Evolutionary conservation across 2,113 vertebrate species (phyloP).

Genomic region (Noctilio leporinus): DNA sequence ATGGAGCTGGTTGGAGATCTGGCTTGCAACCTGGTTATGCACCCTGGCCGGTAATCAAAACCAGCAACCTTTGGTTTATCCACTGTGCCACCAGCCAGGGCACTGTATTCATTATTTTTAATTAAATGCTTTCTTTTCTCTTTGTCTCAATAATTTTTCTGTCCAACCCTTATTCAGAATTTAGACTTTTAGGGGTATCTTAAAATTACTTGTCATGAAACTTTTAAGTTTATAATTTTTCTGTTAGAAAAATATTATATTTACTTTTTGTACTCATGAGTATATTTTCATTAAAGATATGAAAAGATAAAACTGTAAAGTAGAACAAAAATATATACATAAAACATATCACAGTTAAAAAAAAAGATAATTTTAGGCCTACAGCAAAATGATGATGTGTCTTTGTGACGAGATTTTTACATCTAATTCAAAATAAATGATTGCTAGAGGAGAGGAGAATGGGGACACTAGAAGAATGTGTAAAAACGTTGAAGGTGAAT

Average conservation of each 20-base stretch:
- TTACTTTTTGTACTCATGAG: neutral
- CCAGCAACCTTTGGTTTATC: too few relatives aligned
- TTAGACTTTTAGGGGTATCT: neutral
- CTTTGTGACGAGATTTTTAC: constrained; percentile 30
- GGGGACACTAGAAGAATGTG: too few relatives aligned
- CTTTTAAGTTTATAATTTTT: neutral
- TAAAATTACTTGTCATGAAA: constrained; percentile 9
- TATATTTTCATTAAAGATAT: constrained; percentile 43
- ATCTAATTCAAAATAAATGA: neutral
- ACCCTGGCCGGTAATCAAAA: too few relatives aligned
- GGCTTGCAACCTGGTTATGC: too few relatives aligned
- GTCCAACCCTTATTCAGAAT: neutral
- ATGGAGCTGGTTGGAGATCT: too few relatives aligned
- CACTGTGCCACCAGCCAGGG: too few relatives aligned
- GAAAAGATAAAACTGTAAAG: neutral
- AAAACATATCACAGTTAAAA: neutral
- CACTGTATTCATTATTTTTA: neutral
- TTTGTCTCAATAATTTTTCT: neutral
- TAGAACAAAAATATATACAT: constrained; percentile 7
- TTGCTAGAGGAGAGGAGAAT: too few relatives aligned
- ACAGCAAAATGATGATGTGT: neutral
- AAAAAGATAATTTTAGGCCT: constrained; percentile 26
- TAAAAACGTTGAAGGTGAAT: too few relatives aligned
- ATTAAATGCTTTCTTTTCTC: neutral
- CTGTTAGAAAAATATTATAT: neutral